Base-by-base conservation (phyloP, 2,888 invertebrate genomes). In the Netelia inedita region DNA sequence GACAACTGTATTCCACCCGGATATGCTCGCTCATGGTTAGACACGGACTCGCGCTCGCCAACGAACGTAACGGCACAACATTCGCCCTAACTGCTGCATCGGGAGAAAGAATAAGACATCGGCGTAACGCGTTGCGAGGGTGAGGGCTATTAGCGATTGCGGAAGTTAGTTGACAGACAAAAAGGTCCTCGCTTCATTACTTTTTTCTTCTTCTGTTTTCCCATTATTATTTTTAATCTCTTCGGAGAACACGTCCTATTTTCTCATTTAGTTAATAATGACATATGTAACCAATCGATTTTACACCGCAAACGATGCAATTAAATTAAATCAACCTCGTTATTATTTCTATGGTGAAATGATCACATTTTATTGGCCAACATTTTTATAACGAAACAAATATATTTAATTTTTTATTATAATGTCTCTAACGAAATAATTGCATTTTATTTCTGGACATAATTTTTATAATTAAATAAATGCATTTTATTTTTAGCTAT, bases 121-220 rank as follows among this genome's bases (percentile, higher is more conserved):
- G 61, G 6, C 50, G 19, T 76, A 43, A 66, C 65, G 41, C 43
- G 65, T 66, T 57, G 66, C 66, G 21, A 66, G 53, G 8, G 55
- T n/a, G 11, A 55, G 28, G 57, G 14, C 65, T 43, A 76, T 76
- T 66, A 66, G n/a, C 66, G 41, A 41, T 55, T n/a, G 66, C 23
- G 63, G 28, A 75, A 46, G 16, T 76, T 35, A 57, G 66, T 66
- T 76, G 41, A 55, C 19, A n/a, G 55, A 11, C 19, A 41, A 61
- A 53, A 57, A 50, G 10, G 55, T 55, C 9, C 14, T 46, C 1
- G 46, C 3, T 46, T 46, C 14, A 50, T 11, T n/a, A 3, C 11
- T 1, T 50, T 50, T 50, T 50, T 14, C 16, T 55, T 55, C 55
- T 55, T 9, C 2, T 9, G 8, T 55, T 19, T 19, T 55, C 19